These are phyloP conservation scores for Thymallus thymallus DNA, from an alignment of 2,113 vertebrate species.

Conservation along the genomic window DNA sequence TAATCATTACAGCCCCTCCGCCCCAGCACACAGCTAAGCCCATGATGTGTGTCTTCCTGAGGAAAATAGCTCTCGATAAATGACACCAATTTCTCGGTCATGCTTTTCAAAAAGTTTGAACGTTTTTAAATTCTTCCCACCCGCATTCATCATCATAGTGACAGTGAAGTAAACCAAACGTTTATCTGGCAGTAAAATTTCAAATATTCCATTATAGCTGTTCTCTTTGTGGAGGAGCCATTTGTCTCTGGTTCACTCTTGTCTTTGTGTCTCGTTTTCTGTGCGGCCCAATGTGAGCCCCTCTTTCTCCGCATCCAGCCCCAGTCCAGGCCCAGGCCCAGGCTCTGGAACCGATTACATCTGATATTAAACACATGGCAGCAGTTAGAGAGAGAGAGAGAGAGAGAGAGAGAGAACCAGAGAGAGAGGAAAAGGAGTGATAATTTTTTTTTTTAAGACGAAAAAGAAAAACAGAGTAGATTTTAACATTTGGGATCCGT, in stretches of 20 bases:
- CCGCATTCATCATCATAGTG: not conserved
- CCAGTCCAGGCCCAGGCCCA: conserved; percentile 30
- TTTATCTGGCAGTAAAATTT: not conserved
- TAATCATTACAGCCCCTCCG: conserved; percentile 24
- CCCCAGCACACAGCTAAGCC: not conserved
- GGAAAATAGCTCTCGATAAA: conserved; percentile 27
- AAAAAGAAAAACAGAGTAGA: conserved; percentile 67
- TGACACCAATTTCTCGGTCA: not conserved
- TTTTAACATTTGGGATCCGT: conserved; percentile 51
- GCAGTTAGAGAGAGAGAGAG: conserved; percentile 62
- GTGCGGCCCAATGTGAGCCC: conserved; percentile 53
- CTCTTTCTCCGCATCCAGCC: conserved; percentile 55
- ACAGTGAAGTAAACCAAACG: conserved; percentile 1
- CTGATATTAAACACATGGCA: conserved; percentile 83
- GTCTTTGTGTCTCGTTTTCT: conserved; percentile 54
- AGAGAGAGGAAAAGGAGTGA: conserved; percentile 43
- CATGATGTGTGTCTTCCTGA: conserved; percentile 15
- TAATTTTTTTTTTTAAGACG: no score
- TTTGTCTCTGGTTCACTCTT: conserved; percentile 3
- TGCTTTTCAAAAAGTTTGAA: conserved; percentile 17
- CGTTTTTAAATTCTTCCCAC: not conserved
- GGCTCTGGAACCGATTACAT: conserved; percentile 79
- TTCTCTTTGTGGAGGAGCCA: not conserved
- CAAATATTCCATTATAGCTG: not conserved
- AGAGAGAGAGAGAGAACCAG: conserved; percentile 49